These are phyloP conservation scores for Nibea albiflora DNA, from an alignment of 2,113 vertebrate species.

Conservation along the genomic window DNA sequence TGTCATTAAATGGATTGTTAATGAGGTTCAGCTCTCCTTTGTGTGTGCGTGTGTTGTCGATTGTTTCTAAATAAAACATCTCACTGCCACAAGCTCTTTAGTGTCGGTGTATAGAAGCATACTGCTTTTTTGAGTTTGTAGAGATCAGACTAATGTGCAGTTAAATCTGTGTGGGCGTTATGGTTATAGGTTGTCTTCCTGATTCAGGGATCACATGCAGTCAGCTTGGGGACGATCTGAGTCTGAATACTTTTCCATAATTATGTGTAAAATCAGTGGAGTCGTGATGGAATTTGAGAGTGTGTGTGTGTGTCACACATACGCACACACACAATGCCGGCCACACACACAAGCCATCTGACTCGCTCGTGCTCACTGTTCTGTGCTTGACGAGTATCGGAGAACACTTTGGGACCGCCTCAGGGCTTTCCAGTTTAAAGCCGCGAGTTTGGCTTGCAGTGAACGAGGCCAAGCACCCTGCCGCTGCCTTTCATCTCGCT, in stretches of 20 bases:
- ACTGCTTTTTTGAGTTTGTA: background rate
- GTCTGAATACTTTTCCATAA: background rate
- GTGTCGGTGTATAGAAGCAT: background rate
- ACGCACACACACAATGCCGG: background rate
- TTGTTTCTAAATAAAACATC: background rate
- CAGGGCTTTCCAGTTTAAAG: conserved; percentile 16
- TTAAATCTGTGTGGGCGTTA: background rate
- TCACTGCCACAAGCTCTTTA: background rate
- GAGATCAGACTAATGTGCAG: background rate
- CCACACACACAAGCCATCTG: conserved; percentile 2
- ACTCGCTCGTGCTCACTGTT: background rate
- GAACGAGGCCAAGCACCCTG: conserved; percentile 4
- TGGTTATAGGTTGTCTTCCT: too few relatives aligned
- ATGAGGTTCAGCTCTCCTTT: background rate
- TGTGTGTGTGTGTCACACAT: background rate
- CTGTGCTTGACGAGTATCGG: background rate
- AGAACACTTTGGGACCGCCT: background rate
- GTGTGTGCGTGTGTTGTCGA: background rate
- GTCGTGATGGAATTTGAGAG: background rate
- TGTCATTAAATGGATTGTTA: background rate
- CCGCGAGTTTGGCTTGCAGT: background rate
- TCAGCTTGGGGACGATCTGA: too few relatives aligned
- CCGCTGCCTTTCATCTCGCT: conserved; percentile 21
- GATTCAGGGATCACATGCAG: too few relatives aligned
- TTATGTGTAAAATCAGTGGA: background rate